Evolutionary conservation across 2,113 vertebrate genomes (phyloP).

Genomic region (Holacanthus passer): DNA sequence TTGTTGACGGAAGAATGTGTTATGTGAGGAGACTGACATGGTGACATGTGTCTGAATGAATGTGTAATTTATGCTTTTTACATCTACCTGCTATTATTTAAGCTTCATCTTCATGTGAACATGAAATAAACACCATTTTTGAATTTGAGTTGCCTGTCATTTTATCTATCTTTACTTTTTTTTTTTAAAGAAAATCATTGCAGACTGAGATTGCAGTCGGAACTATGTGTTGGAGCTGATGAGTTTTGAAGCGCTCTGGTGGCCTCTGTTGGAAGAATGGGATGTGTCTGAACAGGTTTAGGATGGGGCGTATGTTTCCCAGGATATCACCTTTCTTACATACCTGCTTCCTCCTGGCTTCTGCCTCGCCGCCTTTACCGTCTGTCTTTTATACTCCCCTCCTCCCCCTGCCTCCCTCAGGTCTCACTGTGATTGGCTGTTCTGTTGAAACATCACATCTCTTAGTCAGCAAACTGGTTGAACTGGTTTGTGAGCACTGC

Average conservation of each 20-base stretch:
- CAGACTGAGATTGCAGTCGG: neutral
- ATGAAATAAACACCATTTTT: slow-evolving; percentile 74
- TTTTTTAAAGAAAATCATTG: neutral
- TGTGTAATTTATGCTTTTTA: slow-evolving; percentile 52
- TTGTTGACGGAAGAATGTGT: neutral
- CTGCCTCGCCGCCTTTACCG: slow-evolving; percentile 37
- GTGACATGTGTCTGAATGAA: slow-evolving; percentile 15
- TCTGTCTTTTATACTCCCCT: slow-evolving; percentile 62
- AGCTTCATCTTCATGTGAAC: slow-evolving; percentile 49
- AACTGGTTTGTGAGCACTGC: slow-evolving; percentile 40
- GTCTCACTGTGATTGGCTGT: slow-evolving; percentile 68
- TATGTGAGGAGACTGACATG: neutral
- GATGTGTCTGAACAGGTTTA: slow-evolving; percentile 42
- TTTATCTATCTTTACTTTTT: slow-evolving; percentile 43
- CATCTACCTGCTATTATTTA: slow-evolving; percentile 46
- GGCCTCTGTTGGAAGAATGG: neutral
- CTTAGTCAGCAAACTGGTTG: slow-evolving; percentile 32
- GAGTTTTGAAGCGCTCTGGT: neutral
- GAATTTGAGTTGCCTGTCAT: slow-evolving; percentile 64
- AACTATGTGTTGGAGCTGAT: neutral
- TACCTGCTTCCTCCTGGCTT: slow-evolving; percentile 26
- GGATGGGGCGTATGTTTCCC: neutral
- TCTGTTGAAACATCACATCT: neutral
- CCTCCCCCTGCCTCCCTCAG: slow-evolving; percentile 12
- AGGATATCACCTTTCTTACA: neutral